Evolutionary conservation across 2,888 invertebrate species (phyloP).

Genomic region (Tillus elongatus): DNA sequence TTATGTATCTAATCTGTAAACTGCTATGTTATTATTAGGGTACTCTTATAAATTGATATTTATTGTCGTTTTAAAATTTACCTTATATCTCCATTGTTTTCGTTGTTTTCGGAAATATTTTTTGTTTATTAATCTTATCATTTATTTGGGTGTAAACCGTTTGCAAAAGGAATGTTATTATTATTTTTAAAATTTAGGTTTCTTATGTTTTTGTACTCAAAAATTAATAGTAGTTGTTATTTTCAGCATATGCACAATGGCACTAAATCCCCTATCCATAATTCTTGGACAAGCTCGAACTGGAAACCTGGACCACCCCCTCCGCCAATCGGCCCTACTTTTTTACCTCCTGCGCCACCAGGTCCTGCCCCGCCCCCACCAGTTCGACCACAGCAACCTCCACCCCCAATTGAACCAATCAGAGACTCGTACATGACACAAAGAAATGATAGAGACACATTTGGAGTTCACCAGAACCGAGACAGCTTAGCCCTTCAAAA

Average conservation of each 20-base stretch:
- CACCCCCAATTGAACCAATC: constrained; percentile 55
- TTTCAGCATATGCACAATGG: constrained; percentile 36
- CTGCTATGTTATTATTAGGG: too few species aligned
- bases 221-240: too few species aligned
- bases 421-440: constrained; percentile 54
- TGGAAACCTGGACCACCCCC: constrained; percentile 51
- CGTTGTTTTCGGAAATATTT: too few species aligned
- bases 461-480: constrained; percentile 59
- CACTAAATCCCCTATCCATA: constrained; percentile 37
- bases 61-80: too few species aligned
- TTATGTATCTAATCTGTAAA: too few species aligned
- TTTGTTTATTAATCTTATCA: too few species aligned
- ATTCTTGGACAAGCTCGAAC: constrained; percentile 39
- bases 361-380: constrained; percentile 54
- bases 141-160: too few species aligned
- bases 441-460: constrained; percentile 62
- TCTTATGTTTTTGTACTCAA: constrained; percentile 1
- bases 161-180: too few species aligned
- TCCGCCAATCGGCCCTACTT: constrained; percentile 50
- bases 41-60: too few species aligned
- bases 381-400: constrained; percentile 52
- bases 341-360: constrained; percentile 53
- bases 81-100: too few species aligned
- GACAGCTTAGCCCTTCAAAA: too few species aligned
- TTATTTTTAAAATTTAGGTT: background rate